phyloP scores from a whole-genome alignment of 2,797 vertebrate species.

The Loriculus beryllinus region DNA sequence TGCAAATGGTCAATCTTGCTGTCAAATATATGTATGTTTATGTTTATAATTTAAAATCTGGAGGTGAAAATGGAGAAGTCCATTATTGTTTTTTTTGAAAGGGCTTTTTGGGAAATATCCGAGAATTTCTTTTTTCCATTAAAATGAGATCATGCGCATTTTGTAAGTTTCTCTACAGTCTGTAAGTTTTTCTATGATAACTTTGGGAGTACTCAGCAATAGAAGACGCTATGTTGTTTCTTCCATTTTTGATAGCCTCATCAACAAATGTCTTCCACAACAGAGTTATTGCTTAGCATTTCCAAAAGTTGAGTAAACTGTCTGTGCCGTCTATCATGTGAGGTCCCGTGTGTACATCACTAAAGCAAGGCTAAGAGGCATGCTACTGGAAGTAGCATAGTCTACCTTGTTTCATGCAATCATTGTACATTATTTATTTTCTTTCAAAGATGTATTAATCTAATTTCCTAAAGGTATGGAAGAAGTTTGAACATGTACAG shows the following conservation, averaged over 20 bases:
- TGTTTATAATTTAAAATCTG: constrained; percentile 37
- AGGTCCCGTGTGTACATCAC: neutral
- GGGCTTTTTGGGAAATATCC: constrained; percentile 31
- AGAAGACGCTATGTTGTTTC: constrained; percentile 47
- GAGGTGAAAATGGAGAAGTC: constrained; percentile 10
- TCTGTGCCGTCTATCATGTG: accelerated
- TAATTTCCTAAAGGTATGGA: neutral
- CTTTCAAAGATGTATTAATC: neutral
- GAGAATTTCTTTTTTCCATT: neutral
- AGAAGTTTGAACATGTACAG: neutral
- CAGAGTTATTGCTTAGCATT: neutral
- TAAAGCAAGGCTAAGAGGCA: neutral
- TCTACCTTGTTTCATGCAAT: neutral
- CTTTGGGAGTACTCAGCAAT: constrained; percentile 71
- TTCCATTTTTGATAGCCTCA: constrained; percentile 61
- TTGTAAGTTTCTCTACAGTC: constrained; percentile 71
- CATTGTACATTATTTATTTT: neutral
- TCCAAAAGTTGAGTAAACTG: neutral
- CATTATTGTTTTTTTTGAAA: constrained; percentile 33
- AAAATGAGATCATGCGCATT: constrained; percentile 58
- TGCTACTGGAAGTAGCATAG: neutral
- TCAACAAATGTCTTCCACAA: constrained; percentile 63
- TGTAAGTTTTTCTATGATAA: constrained; percentile 70
- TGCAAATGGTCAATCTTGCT: constrained; percentile 44
- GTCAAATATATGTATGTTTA: constrained; percentile 3